Evolutionary conservation across 1,140 invertebrate genomes (phyloP), one percentile per base, ranked within the genome.

Genomic region (Chelonus insularis): DNA sequence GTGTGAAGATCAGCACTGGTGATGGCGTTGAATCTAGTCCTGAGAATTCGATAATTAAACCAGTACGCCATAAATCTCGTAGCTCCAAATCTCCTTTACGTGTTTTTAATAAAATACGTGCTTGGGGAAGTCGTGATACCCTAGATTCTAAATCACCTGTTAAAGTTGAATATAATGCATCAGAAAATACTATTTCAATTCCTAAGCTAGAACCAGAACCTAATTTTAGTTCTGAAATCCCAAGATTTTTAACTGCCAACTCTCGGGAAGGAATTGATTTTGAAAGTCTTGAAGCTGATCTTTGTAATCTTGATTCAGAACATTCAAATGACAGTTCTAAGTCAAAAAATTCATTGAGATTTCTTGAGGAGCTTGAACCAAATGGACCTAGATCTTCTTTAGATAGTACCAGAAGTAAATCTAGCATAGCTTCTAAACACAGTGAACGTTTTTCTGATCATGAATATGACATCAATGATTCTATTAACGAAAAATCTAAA

Each of bases 261-360:
- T 80, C 78, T 3, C 74, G 80, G 1, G 75, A 82, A 18, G 76
- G 78, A 2, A 75, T 82, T 34, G 80, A 82, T 54, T 82, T 82
- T 25, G 80, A 81, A 25, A 78, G 73, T 32, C 62, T 81, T 14
- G 75, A 79, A 23, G 68, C 72, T 2, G 77, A 79, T 21, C 60
- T 80, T 2, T 72, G 72, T 45, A 74, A 75, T 57, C 67, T 78
- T 2, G 75, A 78, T 50, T 70, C 72, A 4, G 76, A 79, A 32
- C 72, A 76, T 48, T 75, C 76, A 9, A 78, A 71, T 60, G 75
- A 75, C 48, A 76, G 74, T 41, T 67, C 69, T 5, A 70, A 65
- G 12, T 75, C 74, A 0, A 72, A 73, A 58, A 73, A 62, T 37
- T 76, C 75, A 1, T 65, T 74, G 32, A 61, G 62, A 3, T 60